Conservation (phyloP, 2,113 vertebrate genomes). For the Seriola rivoliana region DNA sequence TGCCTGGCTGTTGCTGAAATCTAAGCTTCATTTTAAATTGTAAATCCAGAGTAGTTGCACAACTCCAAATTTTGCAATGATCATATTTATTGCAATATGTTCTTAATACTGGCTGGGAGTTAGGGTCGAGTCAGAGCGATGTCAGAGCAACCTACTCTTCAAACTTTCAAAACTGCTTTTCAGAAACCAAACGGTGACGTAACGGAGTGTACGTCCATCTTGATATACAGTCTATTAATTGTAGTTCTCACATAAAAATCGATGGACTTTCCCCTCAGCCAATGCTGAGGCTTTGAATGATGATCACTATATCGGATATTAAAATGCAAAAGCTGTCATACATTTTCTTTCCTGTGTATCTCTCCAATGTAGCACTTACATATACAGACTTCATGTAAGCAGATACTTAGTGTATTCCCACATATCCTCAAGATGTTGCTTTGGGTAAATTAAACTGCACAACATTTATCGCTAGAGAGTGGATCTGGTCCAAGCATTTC, state of each 20-base stretch:
- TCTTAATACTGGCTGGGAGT: not conserved
- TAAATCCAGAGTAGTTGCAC: slow-evolving; percentile 5
- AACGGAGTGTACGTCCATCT: no score
- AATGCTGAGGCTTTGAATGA: not conserved
- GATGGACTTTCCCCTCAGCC: no score
- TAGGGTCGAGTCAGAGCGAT: no score
- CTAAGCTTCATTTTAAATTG: not conserved
- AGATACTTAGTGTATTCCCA: no score
- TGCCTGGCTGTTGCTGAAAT: not conserved
- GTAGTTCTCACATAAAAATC: no score
- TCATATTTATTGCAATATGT: slow-evolving; percentile 1
- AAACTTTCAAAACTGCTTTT: no score
- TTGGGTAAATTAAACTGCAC: not conserved
- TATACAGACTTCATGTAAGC: no score
- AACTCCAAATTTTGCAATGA: not conserved
- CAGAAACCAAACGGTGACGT: no score
- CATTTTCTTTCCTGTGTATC: no score
- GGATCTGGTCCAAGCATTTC: not conserved
- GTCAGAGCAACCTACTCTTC: no score
- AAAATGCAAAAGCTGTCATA: not conserved
- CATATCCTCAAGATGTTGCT: not conserved
- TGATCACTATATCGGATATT: not conserved
- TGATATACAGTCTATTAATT: no score
- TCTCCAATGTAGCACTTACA: no score
- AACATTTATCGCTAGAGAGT: not conserved